Evolutionary conservation across 2,797 vertebrate genomes (phyloP), one percentile per base, ranked within the genome.

Genomic region (Etheostoma perlongum): DNA sequence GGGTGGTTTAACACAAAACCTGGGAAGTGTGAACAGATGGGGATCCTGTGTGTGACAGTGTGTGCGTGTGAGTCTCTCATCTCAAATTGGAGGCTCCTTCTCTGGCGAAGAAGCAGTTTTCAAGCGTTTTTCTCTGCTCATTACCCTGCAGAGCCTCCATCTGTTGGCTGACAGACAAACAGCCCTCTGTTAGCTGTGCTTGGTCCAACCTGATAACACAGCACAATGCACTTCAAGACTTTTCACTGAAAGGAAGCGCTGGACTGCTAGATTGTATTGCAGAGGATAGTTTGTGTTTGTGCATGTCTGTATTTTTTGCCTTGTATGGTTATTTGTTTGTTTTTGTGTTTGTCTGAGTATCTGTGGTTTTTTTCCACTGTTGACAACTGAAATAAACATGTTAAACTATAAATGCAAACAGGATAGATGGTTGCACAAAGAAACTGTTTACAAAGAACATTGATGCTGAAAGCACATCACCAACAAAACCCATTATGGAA

Each of bases 81-180:
- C 67, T 78, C 76, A 65, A 72, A 79, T 49, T 59, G 79, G 64
- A 86, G 57, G 42, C 61, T 64, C 61, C 36, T 19, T 65, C 62
- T 70, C 68, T 36, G 72, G 69, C 25, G 61, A 72, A 75, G 64
- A 40, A 76, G 70, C 59, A 1, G n/a, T 78, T 85, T 82, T 63
- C 13, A 4, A 79, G 58, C 55, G 19, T 83, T 78, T 88, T 80
- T 82, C 81, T 84, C 72, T 74, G 76, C 81, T 90, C 89, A 80
- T 90, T 91, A 88, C 83, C 91, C 90, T 42, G 82, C 89, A 62
- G 83, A 84, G 83, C 63, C 89, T 92, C 90, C 89, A 88, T 92
- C 92, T 92, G 88, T 90, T 86, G 15, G 53, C 83, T 63, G 86
- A 92, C 83, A 86, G 89, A 91, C 79, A 83, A 91, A 94, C 87